Evolutionary conservation across 2,113 vertebrate genomes (phyloP).

Genomic region (Vanacampus margaritifer): DNA sequence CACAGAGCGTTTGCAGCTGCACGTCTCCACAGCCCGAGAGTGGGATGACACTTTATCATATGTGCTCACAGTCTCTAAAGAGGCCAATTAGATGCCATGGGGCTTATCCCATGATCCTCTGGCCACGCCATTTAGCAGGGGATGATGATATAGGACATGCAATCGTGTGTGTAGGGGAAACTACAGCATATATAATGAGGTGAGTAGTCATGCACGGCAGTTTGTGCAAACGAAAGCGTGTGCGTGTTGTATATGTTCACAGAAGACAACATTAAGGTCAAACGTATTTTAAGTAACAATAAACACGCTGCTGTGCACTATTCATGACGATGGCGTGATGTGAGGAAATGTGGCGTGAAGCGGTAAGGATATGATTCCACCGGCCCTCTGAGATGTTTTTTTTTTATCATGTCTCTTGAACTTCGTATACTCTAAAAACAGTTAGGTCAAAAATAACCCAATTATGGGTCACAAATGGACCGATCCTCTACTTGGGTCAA

Average conservation of each 20-base stretch:
- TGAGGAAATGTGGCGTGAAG: conserved; percentile 22
- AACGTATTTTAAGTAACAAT: conserved; percentile 4
- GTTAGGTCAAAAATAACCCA: no score
- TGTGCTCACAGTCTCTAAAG: conserved; percentile 40
- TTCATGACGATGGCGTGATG: conserved; percentile 19
- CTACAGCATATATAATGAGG: conserved; percentile 1
- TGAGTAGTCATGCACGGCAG: conserved; percentile 7
- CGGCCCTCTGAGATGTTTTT: neutral
- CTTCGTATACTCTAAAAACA: no score
- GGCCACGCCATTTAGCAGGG: conserved; percentile 28
- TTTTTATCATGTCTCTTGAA: no score
- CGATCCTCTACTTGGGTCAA: no score
- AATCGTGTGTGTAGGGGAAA: neutral
- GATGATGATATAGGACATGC: neutral
- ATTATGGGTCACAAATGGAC: no score
- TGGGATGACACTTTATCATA: conserved; percentile 49
- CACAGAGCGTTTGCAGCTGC: conserved; percentile 34
- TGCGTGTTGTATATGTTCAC: neutral
- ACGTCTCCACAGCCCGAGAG: conserved; percentile 36
- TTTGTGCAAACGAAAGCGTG: conserved; percentile 12
- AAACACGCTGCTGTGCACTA: neutral
- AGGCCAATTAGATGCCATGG: conserved; percentile 50
- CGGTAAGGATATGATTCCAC: conserved; percentile 2
- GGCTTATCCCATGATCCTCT: conserved; percentile 43
- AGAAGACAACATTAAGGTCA: neutral